These are phyloP conservation scores for Lasioglossum oenotherae DNA, from an alignment of 2,888 invertebrate species.

Conservation along the genomic window DNA sequence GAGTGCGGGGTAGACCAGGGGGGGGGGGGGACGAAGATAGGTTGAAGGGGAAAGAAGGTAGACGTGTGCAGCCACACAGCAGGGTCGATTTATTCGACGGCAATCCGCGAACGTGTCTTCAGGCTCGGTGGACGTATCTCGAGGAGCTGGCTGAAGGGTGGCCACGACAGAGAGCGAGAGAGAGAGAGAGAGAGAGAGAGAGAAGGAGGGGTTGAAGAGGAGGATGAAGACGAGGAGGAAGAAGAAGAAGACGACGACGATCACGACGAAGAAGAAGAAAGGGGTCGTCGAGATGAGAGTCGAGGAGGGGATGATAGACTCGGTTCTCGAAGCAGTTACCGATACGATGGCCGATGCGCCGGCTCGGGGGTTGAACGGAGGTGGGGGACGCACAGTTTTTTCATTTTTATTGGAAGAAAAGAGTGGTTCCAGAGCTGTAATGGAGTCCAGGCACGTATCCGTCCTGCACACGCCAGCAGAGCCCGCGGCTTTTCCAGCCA, in stretches of 20 bases:
- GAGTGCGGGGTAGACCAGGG: neutral
- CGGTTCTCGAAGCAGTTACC: conserved; percentile 71
- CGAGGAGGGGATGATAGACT: conserved; percentile 54
- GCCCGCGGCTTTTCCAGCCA: conserved; percentile 78
- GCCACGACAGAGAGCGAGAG: conserved; percentile 8
- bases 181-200: neutral
- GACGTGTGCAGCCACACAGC: conserved; percentile 38
- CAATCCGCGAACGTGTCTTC: conserved; percentile 57
- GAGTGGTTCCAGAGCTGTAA: conserved; percentile 75
- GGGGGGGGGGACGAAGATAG: neutral
- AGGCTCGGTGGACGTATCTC: conserved; percentile 56
- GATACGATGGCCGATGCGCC: conserved; percentile 64
- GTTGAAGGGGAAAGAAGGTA: conserved; percentile 14
- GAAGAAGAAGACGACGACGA: neutral
- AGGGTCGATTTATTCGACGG: conserved; percentile 47
- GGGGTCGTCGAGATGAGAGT: conserved; percentile 43
- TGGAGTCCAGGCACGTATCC: conserved; percentile 80
- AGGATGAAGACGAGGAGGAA: neutral
- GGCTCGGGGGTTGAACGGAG: neutral
- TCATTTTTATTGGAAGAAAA: conserved; percentile 77
- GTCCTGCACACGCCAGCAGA: conserved; percentile 80
- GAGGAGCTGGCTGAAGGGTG: conserved; percentile 51
- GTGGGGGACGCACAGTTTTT: conserved; percentile 32
- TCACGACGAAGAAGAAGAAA: conserved; percentile 14
- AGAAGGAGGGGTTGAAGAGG: neutral